Evolutionary conservation across 1,140 invertebrate genomes (phyloP).

Genomic region (Pectinophora gossypiella): DNA sequence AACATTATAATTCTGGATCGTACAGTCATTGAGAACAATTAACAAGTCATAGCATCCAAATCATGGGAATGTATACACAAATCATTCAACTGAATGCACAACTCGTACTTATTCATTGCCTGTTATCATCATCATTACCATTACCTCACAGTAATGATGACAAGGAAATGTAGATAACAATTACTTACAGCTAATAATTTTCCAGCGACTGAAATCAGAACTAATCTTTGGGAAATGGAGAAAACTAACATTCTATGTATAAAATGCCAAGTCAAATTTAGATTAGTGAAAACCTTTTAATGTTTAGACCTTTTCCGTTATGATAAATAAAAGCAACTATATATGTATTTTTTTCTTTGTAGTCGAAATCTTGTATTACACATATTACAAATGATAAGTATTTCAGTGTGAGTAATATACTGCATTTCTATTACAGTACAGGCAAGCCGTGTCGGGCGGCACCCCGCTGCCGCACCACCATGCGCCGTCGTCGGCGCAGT

Average conservation of each 20-base stretch:
- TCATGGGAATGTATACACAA: slow-evolving; percentile 8
- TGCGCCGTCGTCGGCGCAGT: slow-evolving; percentile 72
- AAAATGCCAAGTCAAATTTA: too few relatives aligned
- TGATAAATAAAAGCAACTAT: too few relatives aligned
- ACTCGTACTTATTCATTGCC: slow-evolving; percentile 26
- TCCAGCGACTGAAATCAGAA: slow-evolving; percentile 45
- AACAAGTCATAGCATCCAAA: too few relatives aligned
- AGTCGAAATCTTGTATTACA: too few relatives aligned
- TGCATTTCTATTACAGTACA: slow-evolving; percentile 64
- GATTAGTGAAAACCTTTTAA: too few relatives aligned
- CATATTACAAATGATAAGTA: too few relatives aligned
- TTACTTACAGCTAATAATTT: slow-evolving; percentile 57
- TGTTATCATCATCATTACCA: slow-evolving; percentile 23
- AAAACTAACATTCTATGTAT: neutral
- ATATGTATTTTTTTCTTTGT: too few relatives aligned
- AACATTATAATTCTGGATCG: too few relatives aligned
- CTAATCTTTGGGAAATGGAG: slow-evolving; percentile 64
- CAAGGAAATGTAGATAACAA: slow-evolving; percentile 39
- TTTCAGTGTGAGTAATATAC: too few relatives aligned
- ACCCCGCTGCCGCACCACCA: slow-evolving; percentile 49
- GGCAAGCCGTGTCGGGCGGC: slow-evolving; percentile 61
- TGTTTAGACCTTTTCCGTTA: too few relatives aligned
- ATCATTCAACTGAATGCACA: neutral
- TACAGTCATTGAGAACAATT: too few relatives aligned
- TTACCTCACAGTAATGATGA: slow-evolving; percentile 4